These are phyloP conservation scores for Chamaedrilus cognettii DNA, from an alignment of 2,888 invertebrate genomes.

Conservation along the genomic window DNA sequence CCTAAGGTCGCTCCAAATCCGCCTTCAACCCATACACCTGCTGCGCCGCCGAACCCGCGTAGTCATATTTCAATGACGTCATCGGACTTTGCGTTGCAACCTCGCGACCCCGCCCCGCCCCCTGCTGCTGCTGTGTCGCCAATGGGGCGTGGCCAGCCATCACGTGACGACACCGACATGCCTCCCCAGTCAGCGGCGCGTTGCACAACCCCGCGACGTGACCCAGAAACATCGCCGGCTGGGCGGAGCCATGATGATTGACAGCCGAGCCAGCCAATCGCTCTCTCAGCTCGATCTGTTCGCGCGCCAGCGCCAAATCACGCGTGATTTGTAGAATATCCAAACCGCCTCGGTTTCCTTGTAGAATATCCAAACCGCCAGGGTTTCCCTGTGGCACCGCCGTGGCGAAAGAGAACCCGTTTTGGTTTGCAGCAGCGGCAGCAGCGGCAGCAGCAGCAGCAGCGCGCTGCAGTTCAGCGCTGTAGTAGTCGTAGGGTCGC, in stretches of 20 bases:
- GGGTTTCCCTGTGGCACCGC: not conserved
- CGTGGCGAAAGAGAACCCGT: not conserved
- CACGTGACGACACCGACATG: slow-evolving; percentile 12
- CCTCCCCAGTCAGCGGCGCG: slow-evolving; percentile 7
- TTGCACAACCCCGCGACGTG: slow-evolving; percentile 11
- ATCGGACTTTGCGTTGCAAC: not conserved
- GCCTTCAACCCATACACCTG: no score
- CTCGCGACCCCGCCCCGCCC: not conserved
- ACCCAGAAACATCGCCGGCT: not conserved
- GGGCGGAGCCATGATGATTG: no score
- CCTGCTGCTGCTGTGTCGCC: not conserved
- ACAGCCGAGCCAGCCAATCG: not conserved
- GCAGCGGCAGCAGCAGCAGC: not conserved
- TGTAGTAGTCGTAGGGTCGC: slow-evolving; percentile 5
- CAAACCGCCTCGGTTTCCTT: not conserved
- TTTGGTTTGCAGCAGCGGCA: not conserved
- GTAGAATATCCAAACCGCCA: not conserved
- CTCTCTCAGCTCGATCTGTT: not conserved
- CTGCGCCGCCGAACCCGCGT: not conserved
- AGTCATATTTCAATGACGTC: slow-evolving; percentile 14
- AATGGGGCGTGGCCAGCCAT: not conserved
- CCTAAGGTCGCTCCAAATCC: no score
- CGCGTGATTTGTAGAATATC: not conserved
- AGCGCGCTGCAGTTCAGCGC: slow-evolving; percentile 8
- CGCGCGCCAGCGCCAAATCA: not conserved